Conservation (phyloP, 2,113 vertebrate genomes). For the Brevimyrus niger region DNA sequence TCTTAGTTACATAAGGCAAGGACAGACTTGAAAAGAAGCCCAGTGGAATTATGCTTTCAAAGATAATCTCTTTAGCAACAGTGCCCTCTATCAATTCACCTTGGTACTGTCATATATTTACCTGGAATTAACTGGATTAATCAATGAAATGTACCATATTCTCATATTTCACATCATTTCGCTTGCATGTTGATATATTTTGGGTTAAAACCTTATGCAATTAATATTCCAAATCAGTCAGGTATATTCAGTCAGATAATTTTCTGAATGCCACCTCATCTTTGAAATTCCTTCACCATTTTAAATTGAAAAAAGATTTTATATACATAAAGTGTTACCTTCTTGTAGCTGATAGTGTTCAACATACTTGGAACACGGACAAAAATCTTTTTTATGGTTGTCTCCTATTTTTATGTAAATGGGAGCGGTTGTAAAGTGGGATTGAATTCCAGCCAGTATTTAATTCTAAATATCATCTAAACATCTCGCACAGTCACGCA, state of each 20-base stretch:
- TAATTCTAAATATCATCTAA: neutral
- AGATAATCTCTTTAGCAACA: conserved; percentile 46
- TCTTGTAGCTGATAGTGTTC: neutral
- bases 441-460: neutral
- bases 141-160: neutral
- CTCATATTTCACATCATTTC: neutral
- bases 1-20: neutral
- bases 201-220: neutral
- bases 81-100: conserved; percentile 49
- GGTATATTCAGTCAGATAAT: neutral
- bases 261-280: neutral
- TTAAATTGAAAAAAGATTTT: neutral
- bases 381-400: neutral
- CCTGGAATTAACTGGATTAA: neutral
- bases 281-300: neutral
- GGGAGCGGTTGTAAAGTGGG: neutral
- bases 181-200: neutral
- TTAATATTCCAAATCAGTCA: neutral
- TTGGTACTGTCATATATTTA: neutral
- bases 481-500: neutral
- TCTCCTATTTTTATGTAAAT: neutral
- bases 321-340: neutral
- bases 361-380: neutral
- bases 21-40: neutral
- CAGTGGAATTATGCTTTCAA: neutral